Base-by-base conservation (phyloP, 2,113 vertebrate genomes). In the Pagrus major region DNA sequence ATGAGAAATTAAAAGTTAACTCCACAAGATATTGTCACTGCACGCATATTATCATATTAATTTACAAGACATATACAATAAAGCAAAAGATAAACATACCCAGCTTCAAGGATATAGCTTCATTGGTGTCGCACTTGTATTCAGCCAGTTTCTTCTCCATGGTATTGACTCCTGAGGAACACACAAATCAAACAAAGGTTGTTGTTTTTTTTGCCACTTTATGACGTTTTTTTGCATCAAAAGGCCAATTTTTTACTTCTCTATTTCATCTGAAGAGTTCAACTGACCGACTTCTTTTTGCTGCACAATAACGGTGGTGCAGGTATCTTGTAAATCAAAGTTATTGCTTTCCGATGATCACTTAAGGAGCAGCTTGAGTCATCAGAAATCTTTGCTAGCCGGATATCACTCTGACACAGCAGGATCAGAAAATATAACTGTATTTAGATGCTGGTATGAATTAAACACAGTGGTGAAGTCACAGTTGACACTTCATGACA, bases 111-210 rank as follows among this genome's bases (percentile, higher is more conserved):
- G 96, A 96, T 86, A 98, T 95, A 16, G 98, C 98, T 95, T 98
- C 97, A 88, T 99, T 99, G 89, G 98, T 99, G 84, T 97, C 97
- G 94, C 97, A 99, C 85, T 99, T 99, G 92, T 97, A 99, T 80
- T 99, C 98, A 18, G 98, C 96, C 86, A 99, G 89, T 87, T 99
- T 98, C 95, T 99, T 99, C 93, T 99, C 98, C 96, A 97, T 95
- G 68, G 95, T 91, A 93, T 96, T 97, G 82, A 97, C 93, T 51
- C 91, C 98, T 99, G 83, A 16, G 42, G 41, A 58, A 80, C 59
- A 93, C 86, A 85, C 7, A 64, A 52, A 74, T 11, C 16, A 61
- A 4, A 25, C 23, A 29, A n/a, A n/a, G n/a, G n/a, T n/a, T 35
- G 1, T 0, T 23, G 7, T 71, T 16, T 2, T 12, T 5, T 21